Percentiles rank a stretch among this genome's conserved stretches.
Evolutionary conservation across 2,797 vertebrate species (phyloP).

Genomic region (Cuculus canorus): DNA sequence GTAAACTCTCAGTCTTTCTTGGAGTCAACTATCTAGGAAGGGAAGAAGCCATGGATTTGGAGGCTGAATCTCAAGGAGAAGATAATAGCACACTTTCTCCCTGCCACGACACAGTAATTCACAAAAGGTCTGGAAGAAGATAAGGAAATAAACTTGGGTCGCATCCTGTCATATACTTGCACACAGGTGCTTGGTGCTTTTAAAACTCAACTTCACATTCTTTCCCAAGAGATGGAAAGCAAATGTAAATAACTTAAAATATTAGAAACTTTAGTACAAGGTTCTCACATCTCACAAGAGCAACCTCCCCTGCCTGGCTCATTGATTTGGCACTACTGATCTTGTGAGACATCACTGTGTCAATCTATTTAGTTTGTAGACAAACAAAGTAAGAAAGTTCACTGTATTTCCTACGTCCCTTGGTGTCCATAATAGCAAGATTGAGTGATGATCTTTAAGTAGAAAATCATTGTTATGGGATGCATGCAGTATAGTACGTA

Average conservation of each 20-base stretch:
- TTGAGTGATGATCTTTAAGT: not conserved
- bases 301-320: not conserved
- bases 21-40: not conserved
- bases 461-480: fast-evolving
- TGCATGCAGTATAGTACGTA: not conserved
- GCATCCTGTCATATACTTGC: not conserved
- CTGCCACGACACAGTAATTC: not conserved
- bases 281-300: not conserved
- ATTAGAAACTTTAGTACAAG: not conserved
- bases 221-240: not conserved
- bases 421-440: not conserved
- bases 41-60: not conserved
- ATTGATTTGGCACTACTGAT: not conserved
- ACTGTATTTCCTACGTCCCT: not conserved
- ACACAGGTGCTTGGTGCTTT: not conserved
- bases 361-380: not conserved
- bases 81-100: not conserved
- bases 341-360: not conserved
- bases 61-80: not conserved
- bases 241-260: not conserved
- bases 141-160: not conserved
- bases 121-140: not conserved
- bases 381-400: not conserved
- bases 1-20: not conserved
- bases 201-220: not conserved